Base-by-base conservation (phyloP, 1,140 invertebrate species). In the Neuroterus valhalla region DNA sequence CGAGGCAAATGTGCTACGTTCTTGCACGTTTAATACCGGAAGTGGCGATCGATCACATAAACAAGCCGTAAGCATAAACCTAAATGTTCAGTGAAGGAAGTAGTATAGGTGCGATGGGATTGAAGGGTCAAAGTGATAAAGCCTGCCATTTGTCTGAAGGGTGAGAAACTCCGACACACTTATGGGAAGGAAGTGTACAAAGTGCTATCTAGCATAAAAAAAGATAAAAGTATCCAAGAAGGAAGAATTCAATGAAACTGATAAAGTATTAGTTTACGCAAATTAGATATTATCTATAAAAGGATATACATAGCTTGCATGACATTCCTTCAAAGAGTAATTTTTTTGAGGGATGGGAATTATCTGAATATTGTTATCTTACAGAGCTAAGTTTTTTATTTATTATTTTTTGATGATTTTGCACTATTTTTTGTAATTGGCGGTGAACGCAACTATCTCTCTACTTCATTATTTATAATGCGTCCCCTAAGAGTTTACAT, bases 91-190 rank as follows among this genome's bases (percentile, higher is more conserved):
- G 31, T 75, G 72, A 67, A 72, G 42, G 17, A 66, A 66, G 70
- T 75, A 76, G 75, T 70, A 77, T 46, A 76, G 75, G 74, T 77
- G 77, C 76, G 75, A 76, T 76, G 68, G 73, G 72, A 83, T 83
- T 81, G 79, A 81, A 80, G 76, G 78, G 74, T 78, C 71, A 70
- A 66, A 73, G 26, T 78, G 79, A 81, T 79, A 79, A 81, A 82
- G 79, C 66, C 52, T 67, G 72, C 78, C 78, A 77, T 82, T 81
- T 79, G 74, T 82, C 79, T 74, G 71, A 8, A 38, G 31, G 31
- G 31, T 52, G 71, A 66, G 74, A 76, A 66, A 78, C 68, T 71
- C 71, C 31, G 26, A 26, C 67, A 70, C 70, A 66, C 74, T 72
- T 46, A 55, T 42, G 70, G 31, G 62, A 55, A 75, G 70, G 71